These are phyloP conservation scores for Drosophila persimilis DNA, from an alignment of 1,140 invertebrate species.

Conservation along the genomic window DNA sequence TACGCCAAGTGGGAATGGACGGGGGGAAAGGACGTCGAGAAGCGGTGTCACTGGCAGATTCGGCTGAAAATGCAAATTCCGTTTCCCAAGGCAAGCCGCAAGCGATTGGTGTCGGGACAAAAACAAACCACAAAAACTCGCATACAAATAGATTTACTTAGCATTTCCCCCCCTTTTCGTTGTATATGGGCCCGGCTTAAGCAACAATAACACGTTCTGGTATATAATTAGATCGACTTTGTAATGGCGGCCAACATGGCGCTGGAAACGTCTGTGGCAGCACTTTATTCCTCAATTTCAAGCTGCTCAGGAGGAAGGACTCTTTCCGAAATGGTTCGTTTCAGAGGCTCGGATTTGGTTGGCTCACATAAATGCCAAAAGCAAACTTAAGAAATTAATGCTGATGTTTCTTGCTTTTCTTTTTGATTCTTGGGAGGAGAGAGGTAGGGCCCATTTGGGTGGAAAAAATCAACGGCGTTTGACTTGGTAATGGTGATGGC, in stretches of 20 bases:
- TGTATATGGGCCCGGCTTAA: slow-evolving; percentile 16
- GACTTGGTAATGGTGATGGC: too few relatives aligned
- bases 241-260: slow-evolving; percentile 63
- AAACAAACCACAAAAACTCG: slow-evolving; percentile 49
- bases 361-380: slow-evolving; percentile 58
- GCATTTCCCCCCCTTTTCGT: slow-evolving; percentile 16
- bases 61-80: slow-evolving; percentile 49
- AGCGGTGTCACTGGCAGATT: slow-evolving; percentile 19
- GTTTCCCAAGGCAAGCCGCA: slow-evolving; percentile 37
- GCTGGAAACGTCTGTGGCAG: slow-evolving; percentile 62
- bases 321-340: slow-evolving; percentile 21
- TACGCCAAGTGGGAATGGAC: neutral
- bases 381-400: slow-evolving; percentile 55
- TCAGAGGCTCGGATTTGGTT: slow-evolving; percentile 34
- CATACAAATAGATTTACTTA: slow-evolving; percentile 56
- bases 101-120: slow-evolving; percentile 36
- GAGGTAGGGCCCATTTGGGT: neutral
- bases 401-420: slow-evolving; percentile 20
- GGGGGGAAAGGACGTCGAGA: neutral
- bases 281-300: slow-evolving; percentile 49
- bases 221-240: slow-evolving; percentile 68
- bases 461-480: slow-evolving; percentile 16
- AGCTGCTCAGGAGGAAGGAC: neutral
- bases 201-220: slow-evolving; percentile 47
- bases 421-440: neutral